These are phyloP conservation scores for Lysiphlebus fabarum DNA, from an alignment of 1,140 invertebrate species.

Conservation along the genomic window DNA sequence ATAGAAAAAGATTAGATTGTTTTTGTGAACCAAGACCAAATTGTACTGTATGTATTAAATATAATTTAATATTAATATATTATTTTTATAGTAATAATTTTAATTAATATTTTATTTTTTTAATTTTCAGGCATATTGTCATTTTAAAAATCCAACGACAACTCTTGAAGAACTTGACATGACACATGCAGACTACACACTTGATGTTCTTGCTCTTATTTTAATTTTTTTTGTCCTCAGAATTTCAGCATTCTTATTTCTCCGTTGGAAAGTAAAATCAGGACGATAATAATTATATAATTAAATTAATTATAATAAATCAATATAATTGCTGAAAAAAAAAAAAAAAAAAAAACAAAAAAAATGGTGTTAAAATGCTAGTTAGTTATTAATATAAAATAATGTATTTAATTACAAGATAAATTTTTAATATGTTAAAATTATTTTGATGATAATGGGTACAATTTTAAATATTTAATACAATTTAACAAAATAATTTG, in stretches of 20 bases:
- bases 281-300: slow-evolving; percentile 59
- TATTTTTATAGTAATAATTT: not conserved
- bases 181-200: slow-evolving; percentile 69
- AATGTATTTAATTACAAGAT: too few species aligned
- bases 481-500: too few species aligned
- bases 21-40: not conserved
- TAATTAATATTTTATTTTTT: not conserved
- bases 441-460: too few species aligned
- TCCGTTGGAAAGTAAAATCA: slow-evolving; percentile 81
- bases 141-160: slow-evolving; percentile 84
- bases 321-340: too few species aligned
- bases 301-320: too few species aligned
- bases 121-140: slow-evolving; percentile 68
- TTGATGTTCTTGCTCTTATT: slow-evolving; percentile 80
- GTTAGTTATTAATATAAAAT: too few species aligned
- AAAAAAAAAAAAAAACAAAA: too few species aligned
- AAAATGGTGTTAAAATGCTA: too few species aligned
- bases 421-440: too few species aligned
- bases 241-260: slow-evolving; percentile 85
- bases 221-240: slow-evolving; percentile 85
- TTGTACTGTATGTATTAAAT: not conserved
- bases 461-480: too few species aligned
- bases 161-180: slow-evolving; percentile 89
- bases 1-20: slow-evolving; percentile 75
- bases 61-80: not conserved